Base-by-base conservation (phyloP, 2,888 invertebrate species). In the Julus scanicus region DNA sequence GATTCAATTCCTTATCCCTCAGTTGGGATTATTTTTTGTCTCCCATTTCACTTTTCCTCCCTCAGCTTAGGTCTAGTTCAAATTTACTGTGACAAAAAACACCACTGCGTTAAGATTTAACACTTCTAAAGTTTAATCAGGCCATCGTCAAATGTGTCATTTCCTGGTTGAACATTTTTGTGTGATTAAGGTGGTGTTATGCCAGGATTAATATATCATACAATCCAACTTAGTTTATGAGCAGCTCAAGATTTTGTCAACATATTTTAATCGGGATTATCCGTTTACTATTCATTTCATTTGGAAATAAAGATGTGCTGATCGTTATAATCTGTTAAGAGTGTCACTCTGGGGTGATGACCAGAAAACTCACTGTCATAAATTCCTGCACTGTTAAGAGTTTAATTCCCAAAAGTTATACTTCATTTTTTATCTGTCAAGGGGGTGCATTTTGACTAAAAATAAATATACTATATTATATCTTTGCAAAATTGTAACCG, bases 81-180 rank as follows among this genome's bases (percentile, higher is more conserved):
- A n/a, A 71, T 71, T 11, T 6, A 29, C 4, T 6, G 29, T 1
- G 71, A 2, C 29, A 71, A 20, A n/a, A 71, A 71, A 63, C 29
- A 29, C 29, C 29, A 29, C 13, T 17, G 17, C 57, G 57, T 57
- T 57, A 17, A 17, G 71, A 71, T 29, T 29, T 71, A n/a, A 29
- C n/a, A 29, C 71, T 57, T 57, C 71, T 57, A 71, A 71, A 71
- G 29, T 71, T n/a, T 71, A n/a, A 71, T 71, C n/a, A 71, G 71
- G 71, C 71, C 71, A 71, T 71, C 29, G 71, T 1, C 71, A 71
- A 71, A 71, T 71, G 71, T 71, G 71, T 71, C 71, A 71, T 71
- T 71, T 71, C 71, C 71, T 71, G 71, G 71, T 71, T 71, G n/a
- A 29, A 29, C 29, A 71, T 11, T 71, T 71, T 29, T 29, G 0